Conservation (phyloP, 2,113 vertebrate genomes). For the Trichechus manatus region DNA sequence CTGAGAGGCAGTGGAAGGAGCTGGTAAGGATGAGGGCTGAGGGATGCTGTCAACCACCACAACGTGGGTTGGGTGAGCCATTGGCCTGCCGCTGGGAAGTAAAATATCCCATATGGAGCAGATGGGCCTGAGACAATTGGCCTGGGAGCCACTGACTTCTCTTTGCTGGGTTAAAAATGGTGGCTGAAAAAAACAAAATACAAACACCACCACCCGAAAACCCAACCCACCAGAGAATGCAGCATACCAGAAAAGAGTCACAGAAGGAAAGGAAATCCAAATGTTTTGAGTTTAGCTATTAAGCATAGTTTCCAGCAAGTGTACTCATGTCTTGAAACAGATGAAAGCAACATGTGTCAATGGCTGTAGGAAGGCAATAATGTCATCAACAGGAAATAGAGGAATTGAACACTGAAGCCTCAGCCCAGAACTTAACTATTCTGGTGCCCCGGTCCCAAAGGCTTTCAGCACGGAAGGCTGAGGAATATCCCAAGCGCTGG, state of each 20-base stretch:
- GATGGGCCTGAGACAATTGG: slow-evolving; percentile 67
- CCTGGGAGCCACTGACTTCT: slow-evolving; percentile 76
- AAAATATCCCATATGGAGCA: slow-evolving; percentile 60
- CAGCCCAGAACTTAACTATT: slow-evolving; percentile 87
- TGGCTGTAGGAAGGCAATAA: slow-evolving; percentile 89
- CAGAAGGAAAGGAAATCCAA: slow-evolving; percentile 87
- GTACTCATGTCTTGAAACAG: slow-evolving; percentile 91
- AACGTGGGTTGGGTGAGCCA: not conserved
- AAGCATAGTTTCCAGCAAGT: slow-evolving; percentile 91
- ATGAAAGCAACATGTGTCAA: slow-evolving; percentile 92
- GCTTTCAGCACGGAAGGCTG: not conserved
- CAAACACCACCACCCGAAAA: slow-evolving; percentile 20
- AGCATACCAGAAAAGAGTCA: slow-evolving; percentile 79
- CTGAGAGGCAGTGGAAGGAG: too few relatives aligned
- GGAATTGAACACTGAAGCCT: slow-evolving; percentile 85
- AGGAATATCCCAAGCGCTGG: not conserved
- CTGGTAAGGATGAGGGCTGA: not conserved
- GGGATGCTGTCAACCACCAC: not conserved
- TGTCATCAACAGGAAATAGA: slow-evolving; percentile 91
- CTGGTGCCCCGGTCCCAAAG: not conserved
- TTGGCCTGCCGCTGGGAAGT: not conserved
- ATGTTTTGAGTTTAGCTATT: slow-evolving; percentile 91
- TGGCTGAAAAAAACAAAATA: slow-evolving; percentile 64
- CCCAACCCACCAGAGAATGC: slow-evolving; percentile 80
- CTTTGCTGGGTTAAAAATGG: slow-evolving; percentile 80